A percentile compares a stretch with the other conserved stretches of the same genome.
phyloP scores from a whole-genome alignment of 2,113 vertebrate genomes.

The Bambusicola thoracicus region DNA sequence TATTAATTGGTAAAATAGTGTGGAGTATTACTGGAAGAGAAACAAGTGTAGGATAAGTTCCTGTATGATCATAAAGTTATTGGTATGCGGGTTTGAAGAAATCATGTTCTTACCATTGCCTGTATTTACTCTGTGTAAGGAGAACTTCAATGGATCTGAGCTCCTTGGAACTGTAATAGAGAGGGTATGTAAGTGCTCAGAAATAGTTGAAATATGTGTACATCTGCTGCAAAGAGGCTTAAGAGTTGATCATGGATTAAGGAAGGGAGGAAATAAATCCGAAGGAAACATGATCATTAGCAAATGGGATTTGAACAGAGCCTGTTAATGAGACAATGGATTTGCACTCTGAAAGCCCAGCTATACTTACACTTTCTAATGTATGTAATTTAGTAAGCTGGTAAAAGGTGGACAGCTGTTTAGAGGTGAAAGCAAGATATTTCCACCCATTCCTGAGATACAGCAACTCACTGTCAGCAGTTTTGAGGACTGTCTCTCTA shows the following conservation, averaged over 20 bases:
- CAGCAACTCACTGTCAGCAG: background rate
- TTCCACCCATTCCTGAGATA: background rate
- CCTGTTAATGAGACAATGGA: background rate
- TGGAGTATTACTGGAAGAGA: background rate
- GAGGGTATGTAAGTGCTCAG: background rate
- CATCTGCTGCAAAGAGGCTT: background rate
- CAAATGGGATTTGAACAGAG: background rate
- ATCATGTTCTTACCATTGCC: background rate
- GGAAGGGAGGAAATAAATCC: background rate
- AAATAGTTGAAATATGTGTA: background rate
- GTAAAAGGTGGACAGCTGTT: background rate
- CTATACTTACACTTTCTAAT: background rate
- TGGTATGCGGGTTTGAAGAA: background rate
- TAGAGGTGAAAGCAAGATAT: background rate
- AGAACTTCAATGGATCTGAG: background rate
- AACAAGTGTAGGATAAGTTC: background rate
- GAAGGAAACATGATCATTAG: background rate
- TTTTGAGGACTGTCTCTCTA: background rate
- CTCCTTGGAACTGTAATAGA: background rate
- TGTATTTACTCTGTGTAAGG: background rate
- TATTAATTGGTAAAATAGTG: background rate
- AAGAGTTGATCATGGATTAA: background rate
- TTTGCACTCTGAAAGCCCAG: background rate
- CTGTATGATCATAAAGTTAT: background rate
- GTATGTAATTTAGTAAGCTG: background rate